A percentile compares a stretch with the other conserved stretches of the same genome.
Evolutionary conservation across 2,113 vertebrate genomes (phyloP).

Genomic region (Trematomus loennbergii): DNA sequence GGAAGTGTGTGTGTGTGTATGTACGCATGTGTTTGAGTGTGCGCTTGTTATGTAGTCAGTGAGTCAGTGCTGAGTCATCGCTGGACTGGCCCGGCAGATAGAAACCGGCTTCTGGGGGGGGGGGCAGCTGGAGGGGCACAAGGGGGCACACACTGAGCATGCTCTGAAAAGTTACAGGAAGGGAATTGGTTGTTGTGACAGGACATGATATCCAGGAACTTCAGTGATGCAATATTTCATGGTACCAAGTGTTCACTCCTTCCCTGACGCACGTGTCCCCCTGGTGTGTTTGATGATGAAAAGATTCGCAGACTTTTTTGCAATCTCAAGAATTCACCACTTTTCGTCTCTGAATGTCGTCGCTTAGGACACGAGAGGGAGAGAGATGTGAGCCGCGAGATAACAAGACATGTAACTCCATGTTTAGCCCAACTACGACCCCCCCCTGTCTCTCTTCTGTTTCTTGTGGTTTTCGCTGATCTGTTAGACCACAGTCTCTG

Average conservation of each 20-base stretch:
- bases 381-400: conserved; percentile 53
- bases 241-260: conserved; percentile 58
- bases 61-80: conserved; percentile 89
- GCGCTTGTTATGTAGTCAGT: conserved; percentile 54
- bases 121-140: conserved; percentile 74
- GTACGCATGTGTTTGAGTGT: conserved; percentile 30
- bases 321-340: conserved; percentile 12
- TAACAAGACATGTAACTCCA: conserved; percentile 68
- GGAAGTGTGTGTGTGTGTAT: conserved; percentile 67
- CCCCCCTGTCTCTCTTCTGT: conserved; percentile 8
- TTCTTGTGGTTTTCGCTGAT: conserved; percentile 75
- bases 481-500: conserved; percentile 65
- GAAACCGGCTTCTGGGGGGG: conserved; percentile 77
- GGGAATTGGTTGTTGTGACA: conserved; percentile 77
- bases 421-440: conserved; percentile 64
- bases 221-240: conserved; percentile 75
- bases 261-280: conserved; percentile 53
- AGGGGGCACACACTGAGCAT: conserved; percentile 66
- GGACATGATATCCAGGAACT: conserved; percentile 71
- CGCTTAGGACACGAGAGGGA: conserved; percentile 13
- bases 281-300: conserved; percentile 2
- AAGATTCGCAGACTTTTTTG: neutral
- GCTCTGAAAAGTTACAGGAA: conserved; percentile 74
- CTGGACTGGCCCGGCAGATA: conserved; percentile 84
- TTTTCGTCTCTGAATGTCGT: conserved; percentile 8